Conservation (phyloP, 2,888 invertebrate genomes). For the Phaonia tiefii region DNA sequence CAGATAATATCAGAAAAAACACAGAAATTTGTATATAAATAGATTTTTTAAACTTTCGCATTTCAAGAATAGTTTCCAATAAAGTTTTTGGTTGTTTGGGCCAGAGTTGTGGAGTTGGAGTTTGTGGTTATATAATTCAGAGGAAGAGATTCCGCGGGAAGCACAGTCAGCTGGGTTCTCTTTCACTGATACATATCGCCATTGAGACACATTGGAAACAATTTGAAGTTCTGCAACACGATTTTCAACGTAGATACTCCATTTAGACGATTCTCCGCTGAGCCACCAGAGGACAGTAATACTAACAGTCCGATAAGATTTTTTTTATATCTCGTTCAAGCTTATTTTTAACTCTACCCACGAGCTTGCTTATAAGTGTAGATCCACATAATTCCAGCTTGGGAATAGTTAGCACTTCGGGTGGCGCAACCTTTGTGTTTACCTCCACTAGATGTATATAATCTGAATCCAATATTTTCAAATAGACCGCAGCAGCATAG, state of each 20-base stretch:
- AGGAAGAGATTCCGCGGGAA: neutral
- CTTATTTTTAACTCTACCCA: conserved; percentile 9
- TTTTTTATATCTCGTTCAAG: neutral
- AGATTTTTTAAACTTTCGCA: conserved; percentile 8
- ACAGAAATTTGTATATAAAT: neutral
- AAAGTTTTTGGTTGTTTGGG: conserved; percentile 24
- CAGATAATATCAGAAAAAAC: neutral
- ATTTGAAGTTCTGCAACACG: conserved; percentile 23
- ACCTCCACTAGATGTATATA: neutral
- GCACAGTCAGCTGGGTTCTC: conserved; percentile 41
- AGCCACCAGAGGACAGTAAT: conserved; percentile 42
- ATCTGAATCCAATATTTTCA: neutral
- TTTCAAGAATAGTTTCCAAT: conserved; percentile 24
- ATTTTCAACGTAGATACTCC: conserved; percentile 36
- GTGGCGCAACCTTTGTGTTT: conserved; percentile 30
- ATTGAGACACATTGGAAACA: conserved; percentile 2
- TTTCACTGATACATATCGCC: conserved; percentile 5
- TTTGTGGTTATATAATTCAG: neutral
- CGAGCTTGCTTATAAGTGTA: conserved; percentile 1
- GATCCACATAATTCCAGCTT: conserved; percentile 29
- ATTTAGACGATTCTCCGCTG: conserved; percentile 34
- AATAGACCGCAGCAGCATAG: conserved; percentile 21
- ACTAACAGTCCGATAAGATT: neutral
- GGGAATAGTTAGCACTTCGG: conserved; percentile 15
- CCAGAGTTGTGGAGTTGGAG: conserved; percentile 23